These are phyloP conservation scores for Morpho deidamia DNA, from an alignment of 2,888 invertebrate species.

Conservation along the genomic window DNA sequence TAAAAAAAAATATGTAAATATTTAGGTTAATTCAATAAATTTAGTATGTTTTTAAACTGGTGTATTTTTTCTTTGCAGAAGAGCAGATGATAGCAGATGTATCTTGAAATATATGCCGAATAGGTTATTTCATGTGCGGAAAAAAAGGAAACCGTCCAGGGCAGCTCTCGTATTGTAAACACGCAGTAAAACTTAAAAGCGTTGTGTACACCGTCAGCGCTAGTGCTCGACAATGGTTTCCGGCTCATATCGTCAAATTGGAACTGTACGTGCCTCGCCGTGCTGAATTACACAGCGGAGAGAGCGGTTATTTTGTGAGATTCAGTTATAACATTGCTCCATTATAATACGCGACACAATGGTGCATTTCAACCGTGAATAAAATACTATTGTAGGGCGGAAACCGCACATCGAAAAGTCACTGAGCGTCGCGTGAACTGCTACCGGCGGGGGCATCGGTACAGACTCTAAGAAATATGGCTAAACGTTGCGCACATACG, in stretches of 20 bases:
- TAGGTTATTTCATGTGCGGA: conserved; percentile 22
- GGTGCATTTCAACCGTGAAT: conserved; percentile 52
- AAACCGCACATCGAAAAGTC: conserved; percentile 67
- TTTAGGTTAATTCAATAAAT: not conserved
- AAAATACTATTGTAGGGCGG: conserved; percentile 62
- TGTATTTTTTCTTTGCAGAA: conserved; percentile 4
- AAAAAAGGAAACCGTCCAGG: conserved; percentile 28
- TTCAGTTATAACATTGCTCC: conserved; percentile 51
- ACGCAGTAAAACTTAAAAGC: conserved; percentile 41
- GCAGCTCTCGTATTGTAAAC: conserved; percentile 32
- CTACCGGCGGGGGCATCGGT: conserved; percentile 53
- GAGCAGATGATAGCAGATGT: conserved; percentile 5
- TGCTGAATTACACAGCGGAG: conserved; percentile 36
- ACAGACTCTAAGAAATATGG: conserved; percentile 63
- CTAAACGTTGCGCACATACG: conserved; percentile 51
- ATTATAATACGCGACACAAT: conserved; percentile 51
- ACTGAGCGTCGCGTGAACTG: conserved; percentile 66
- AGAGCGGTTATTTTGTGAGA: conserved; percentile 37
- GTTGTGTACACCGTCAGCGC: conserved; percentile 30
- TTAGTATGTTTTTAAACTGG: conserved; percentile 1
- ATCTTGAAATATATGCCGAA: conserved; percentile 16
- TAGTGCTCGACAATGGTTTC: conserved; percentile 42
- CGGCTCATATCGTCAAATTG: conserved; percentile 48
- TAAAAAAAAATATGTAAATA: not conserved
- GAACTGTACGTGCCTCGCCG: conserved; percentile 39